phyloP scores from a whole-genome alignment of 1,140 invertebrate genomes.

The Oncopodura yosiiana region DNA sequence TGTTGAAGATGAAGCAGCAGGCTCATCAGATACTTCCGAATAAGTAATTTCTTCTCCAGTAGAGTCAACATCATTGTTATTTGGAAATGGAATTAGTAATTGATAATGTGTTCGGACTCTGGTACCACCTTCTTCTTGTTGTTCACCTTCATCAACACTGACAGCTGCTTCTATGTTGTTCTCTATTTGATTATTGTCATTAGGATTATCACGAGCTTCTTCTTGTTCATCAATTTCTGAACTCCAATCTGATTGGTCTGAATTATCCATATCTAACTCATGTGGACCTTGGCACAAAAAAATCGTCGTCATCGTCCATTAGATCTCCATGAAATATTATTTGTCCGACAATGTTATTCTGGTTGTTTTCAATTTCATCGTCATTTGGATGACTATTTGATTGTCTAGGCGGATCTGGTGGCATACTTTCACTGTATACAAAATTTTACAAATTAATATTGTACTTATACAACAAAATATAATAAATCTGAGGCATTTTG shows the following conservation, averaged over 20 bases:
- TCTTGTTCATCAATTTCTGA: background rate
- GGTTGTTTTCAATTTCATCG: no score
- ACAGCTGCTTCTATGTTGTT: background rate
- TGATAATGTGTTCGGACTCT: conserved; percentile 16
- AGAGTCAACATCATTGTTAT: background rate
- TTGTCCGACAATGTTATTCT: no score
- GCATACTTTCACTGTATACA: no score
- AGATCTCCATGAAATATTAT: no score
- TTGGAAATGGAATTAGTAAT: conserved; percentile 22
- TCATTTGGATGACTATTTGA: no score
- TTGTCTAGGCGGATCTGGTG: no score
- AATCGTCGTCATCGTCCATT: no score
- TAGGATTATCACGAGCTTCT: background rate
- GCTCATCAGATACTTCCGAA: background rate
- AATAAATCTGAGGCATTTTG: no score
- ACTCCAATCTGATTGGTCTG: background rate
- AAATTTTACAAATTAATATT: no score
- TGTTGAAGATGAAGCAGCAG: background rate
- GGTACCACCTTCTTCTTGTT: background rate
- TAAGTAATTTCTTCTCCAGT: background rate
- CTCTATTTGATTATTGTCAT: background rate
- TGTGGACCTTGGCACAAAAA: no score
- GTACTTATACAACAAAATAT: no score
- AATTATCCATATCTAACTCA: conserved; percentile 1
- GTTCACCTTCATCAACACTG: background rate